Percentiles rank a stretch among this genome's conserved stretches.
phyloP scores from a whole-genome alignment of 2,888 invertebrate species.

The Heliconius ismenius region DNA sequence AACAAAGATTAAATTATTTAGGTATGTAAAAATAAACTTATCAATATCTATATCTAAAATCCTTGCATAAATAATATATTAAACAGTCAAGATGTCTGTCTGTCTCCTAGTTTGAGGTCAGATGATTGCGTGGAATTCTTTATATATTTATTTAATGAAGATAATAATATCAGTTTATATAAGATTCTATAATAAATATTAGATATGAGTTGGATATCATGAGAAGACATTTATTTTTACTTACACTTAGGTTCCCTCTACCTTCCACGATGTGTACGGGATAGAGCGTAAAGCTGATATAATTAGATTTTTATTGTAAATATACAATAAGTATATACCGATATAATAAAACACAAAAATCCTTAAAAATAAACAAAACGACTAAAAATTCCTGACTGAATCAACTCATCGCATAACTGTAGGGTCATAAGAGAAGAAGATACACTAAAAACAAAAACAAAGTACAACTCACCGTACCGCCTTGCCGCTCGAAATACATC shows the following conservation, averaged over 20 bases:
- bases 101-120: not conserved
- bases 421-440: conserved; percentile 22
- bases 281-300: not conserved
- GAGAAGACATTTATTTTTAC: too few relatives aligned
- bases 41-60: too few relatives aligned
- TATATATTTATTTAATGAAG: too few relatives aligned
- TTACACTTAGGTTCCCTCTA: too few relatives aligned
- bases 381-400: not conserved
- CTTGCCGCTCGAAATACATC: conserved; percentile 47
- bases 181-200: too few relatives aligned
- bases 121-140: not conserved
- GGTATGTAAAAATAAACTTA: not conserved
- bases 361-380: not conserved
- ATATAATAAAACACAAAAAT: not conserved
- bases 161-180: too few relatives aligned
- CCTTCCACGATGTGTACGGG: too few relatives aligned
- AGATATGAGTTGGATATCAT: too few relatives aligned
- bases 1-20: not conserved
- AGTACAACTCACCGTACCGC: conserved; percentile 35
- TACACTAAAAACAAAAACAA: conserved; percentile 36
- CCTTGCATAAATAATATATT: too few relatives aligned
- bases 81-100: too few relatives aligned
- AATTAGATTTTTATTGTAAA: too few relatives aligned
- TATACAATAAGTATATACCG: not conserved
- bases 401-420: conserved; percentile 2